Evolutionary conservation across 2,888 invertebrate genomes (phyloP).

Genomic region (Tetheella fluctuosa): DNA sequence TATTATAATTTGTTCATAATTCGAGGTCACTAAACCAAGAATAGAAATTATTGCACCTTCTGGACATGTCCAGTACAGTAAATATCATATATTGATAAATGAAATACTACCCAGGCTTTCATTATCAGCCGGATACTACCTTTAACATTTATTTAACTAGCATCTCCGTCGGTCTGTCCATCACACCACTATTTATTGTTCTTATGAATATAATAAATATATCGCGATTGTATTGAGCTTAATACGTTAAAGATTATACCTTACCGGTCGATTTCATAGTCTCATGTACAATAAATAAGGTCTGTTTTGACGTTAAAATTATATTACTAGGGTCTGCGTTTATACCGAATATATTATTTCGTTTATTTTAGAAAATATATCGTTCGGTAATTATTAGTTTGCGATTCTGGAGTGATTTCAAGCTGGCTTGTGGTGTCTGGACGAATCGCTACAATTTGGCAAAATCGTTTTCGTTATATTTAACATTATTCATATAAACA

Average conservation of each 20-base stretch:
- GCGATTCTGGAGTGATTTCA: neutral
- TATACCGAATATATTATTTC: constrained; percentile 11
- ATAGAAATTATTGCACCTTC: too few species aligned
- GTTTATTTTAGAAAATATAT: constrained; percentile 14
- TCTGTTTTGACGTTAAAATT: constrained; percentile 55
- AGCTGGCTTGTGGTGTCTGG: neutral
- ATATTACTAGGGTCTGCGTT: constrained; percentile 41
- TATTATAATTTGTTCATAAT: too few species aligned
- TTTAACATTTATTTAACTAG: constrained; percentile 36
- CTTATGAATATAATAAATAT: constrained; percentile 45
- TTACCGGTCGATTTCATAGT: constrained; percentile 26
- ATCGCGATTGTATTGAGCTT: constrained; percentile 36
- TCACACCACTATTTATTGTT: constrained; percentile 40
- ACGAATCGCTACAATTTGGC: constrained; percentile 37
- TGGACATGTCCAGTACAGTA: too few species aligned
- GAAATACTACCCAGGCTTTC: too few species aligned
- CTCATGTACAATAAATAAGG: constrained; percentile 52
- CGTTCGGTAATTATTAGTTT: constrained; percentile 11
- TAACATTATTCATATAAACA: neutral
- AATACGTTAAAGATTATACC: constrained; percentile 54
- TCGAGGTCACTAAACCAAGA: too few species aligned
- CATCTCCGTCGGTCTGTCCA: constrained; percentile 27
- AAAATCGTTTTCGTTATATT: constrained; percentile 19
- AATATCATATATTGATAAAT: too few species aligned
- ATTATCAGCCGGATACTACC: too few species aligned